phyloP scores from a whole-genome alignment of 2,888 invertebrate species.

The Pyrocoelia pectoralis region DNA sequence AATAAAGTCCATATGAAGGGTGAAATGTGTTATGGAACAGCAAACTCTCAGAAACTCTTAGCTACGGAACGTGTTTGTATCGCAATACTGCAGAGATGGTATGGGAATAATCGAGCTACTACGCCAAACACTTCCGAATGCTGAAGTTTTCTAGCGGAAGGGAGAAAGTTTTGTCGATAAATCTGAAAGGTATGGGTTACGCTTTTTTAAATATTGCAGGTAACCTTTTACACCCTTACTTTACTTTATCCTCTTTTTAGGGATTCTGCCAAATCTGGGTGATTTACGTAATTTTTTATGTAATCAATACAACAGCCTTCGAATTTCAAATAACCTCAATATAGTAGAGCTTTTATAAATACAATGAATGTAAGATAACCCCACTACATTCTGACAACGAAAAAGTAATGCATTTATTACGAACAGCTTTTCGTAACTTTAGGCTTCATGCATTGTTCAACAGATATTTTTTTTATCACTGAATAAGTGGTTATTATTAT shows the following conservation, averaged over 20 bases:
- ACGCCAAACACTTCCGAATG: slow-evolving; percentile 33
- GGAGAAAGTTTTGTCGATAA: slow-evolving; percentile 36
- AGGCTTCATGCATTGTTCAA: too few relatives aligned
- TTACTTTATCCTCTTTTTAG: not conserved
- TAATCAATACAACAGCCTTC: not conserved
- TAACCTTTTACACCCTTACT: slow-evolving; percentile 15
- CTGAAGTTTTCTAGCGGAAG: slow-evolving; percentile 33
- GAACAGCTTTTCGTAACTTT: too few relatives aligned
- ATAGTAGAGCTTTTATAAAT: slow-evolving; percentile 10
- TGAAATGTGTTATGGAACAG: slow-evolving; percentile 37
- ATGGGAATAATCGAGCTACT: slow-evolving; percentile 33
- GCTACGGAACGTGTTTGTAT: slow-evolving; percentile 38
- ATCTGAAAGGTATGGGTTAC: slow-evolving; percentile 30
- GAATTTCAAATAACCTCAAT: not conserved
- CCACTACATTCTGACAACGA: too few relatives aligned
- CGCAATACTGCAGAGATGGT: slow-evolving; percentile 35
- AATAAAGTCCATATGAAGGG: slow-evolving; percentile 36
- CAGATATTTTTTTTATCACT: too few relatives aligned
- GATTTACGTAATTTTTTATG: not conserved
- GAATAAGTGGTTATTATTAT: too few relatives aligned
- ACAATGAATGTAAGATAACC: too few relatives aligned
- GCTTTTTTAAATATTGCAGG: slow-evolving; percentile 31
- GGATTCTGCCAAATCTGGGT: not conserved
- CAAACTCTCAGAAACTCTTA: slow-evolving; percentile 36
- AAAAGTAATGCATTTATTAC: too few relatives aligned